A percentile compares a stretch with the other conserved stretches of the same genome.
Evolutionary conservation across 1,140 invertebrate genomes (phyloP).

Genomic region (Solen grandis): DNA sequence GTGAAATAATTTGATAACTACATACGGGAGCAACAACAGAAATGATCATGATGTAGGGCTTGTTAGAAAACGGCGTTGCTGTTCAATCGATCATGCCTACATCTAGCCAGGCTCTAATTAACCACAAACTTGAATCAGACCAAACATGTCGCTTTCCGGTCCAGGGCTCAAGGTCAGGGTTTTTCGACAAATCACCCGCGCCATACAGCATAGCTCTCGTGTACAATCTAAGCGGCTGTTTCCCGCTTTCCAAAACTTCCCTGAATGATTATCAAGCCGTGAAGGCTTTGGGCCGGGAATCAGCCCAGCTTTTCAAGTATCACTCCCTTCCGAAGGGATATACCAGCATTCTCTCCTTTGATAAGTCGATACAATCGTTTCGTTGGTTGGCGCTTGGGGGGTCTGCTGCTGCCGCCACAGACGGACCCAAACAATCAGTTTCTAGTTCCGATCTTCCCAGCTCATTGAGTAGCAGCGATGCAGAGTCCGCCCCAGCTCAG

Average conservation of each 20-base stretch:
- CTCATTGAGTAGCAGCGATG: too few relatives aligned
- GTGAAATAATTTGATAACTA: too few relatives aligned
- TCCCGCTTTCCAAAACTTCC: neutral
- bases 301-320: constrained; percentile 28
- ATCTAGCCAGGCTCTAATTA: constrained; percentile 16
- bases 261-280: neutral
- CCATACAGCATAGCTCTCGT: neutral
- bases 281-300: neutral
- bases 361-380: neutral
- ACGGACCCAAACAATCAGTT: neutral
- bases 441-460: neutral
- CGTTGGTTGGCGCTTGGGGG: constrained; percentile 19
- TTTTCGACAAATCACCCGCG: neutral
- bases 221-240: constrained; percentile 1
- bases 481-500: too few relatives aligned
- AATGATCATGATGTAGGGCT: too few relatives aligned
- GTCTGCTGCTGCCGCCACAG: neutral
- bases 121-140: neutral
- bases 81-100: too few relatives aligned
- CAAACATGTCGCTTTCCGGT: neutral
- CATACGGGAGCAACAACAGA: too few relatives aligned
- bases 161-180: neutral
- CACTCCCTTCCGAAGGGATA: neutral
- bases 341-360: neutral
- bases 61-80: too few relatives aligned